phyloP scores from a whole-genome alignment of 2,797 vertebrate species.

The Spinus olivaceus region DNA sequence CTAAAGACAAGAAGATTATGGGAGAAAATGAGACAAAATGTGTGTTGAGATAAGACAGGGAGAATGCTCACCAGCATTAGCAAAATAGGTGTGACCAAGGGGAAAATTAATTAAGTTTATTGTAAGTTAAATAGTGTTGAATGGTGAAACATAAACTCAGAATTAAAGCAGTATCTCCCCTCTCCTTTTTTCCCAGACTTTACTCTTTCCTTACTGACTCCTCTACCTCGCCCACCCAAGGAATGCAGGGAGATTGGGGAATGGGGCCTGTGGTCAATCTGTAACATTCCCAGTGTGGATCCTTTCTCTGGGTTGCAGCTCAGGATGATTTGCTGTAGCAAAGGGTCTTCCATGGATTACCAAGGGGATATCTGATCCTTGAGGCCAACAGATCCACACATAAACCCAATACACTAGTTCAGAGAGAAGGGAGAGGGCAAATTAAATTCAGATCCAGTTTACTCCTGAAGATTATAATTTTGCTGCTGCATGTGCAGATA shows the following conservation, averaged over 20 bases:
- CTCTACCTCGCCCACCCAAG: rapidly evolving
- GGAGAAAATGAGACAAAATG: not conserved
- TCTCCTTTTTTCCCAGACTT: not conserved
- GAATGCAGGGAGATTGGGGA: not conserved
- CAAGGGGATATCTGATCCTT: not conserved
- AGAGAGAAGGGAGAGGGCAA: not conserved
- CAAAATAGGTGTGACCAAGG: not conserved
- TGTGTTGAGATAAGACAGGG: not conserved
- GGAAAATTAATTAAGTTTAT: not conserved
- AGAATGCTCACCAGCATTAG: not conserved
- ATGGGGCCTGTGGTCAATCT: not conserved
- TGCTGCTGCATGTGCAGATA: not conserved
- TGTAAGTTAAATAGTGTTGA: not conserved
- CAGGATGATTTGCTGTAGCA: not conserved
- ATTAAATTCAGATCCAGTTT: not conserved
- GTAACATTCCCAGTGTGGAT: not conserved
- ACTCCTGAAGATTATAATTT: not conserved
- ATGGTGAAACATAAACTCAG: not conserved
- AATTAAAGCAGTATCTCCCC: not conserved
- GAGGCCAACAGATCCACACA: not conserved
- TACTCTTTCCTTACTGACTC: not conserved
- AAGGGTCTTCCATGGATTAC: not conserved
- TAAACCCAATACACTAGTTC: not conserved
- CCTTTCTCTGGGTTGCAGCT: not conserved
- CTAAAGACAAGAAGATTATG: not conserved